Evolutionary conservation across 2,113 vertebrate genomes (phyloP), one percentile per base, ranked within the genome.

Genomic region (Felis chaus): DNA sequence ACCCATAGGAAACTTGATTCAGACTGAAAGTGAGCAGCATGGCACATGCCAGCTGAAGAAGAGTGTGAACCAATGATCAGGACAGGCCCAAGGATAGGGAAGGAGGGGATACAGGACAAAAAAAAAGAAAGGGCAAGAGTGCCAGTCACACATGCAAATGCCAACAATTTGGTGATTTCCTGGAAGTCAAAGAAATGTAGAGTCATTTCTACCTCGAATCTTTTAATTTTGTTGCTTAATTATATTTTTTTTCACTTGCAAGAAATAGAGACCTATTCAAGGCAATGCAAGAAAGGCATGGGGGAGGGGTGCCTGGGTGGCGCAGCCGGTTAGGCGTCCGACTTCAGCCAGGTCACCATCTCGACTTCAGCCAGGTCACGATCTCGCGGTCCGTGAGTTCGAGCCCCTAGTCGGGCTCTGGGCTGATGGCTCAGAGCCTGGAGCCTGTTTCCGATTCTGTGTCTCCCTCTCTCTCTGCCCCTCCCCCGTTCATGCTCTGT

Each of bases 181-280:
- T 91, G 36, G 41, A 76, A 13, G 63, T 73, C 76, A 73, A 91
- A 93, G 71, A 91, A 66, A 83, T 33, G 86, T 71, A 78, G 39
- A 39, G 31, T n/a, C 85, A 23, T 71, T 97, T 96, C 65, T 97
- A 61, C 45, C 9, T 89, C 89, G 18, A 8, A 36, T 48, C 16
- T 89, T 89, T 95, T 68, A 8, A 74, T 92, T 94, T 91, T 76
- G 8, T 71, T 79, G 33, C 71, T 91, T 91, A 93, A 57, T 81
- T 96, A 81, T 18, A 48, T 45, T 57, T 19, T 76, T 69, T 94
- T 87, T 57, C 33, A 88, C 15, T 82, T 87, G 18, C 55, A 92
- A 88, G 68, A 83, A 93, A 27, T 48, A 85, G 79, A 87, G 1
- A 53, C 74, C 57, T 89, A 45, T 61, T 96, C 39, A 84, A 90